Percentiles rank a stretch among this genome's conserved stretches.
These are phyloP conservation scores for Scophthalmus maximus DNA, from an alignment of 2,113 vertebrate species.

Conservation along the genomic window DNA sequence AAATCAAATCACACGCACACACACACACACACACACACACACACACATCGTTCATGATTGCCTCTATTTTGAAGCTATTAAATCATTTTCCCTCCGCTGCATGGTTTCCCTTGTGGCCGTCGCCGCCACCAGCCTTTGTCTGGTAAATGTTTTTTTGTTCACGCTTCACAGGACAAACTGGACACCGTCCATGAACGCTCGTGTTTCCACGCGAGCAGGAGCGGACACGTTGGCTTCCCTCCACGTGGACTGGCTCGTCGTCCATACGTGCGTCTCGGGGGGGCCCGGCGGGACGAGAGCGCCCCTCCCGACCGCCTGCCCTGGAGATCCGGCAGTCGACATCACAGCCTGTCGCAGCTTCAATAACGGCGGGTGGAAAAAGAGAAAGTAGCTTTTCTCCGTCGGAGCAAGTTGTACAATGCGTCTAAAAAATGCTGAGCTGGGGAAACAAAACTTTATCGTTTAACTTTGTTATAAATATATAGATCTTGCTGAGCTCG, in stretches of 20 bases:
- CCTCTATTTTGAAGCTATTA: constrained; percentile 38
- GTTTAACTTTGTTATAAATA: too few species aligned
- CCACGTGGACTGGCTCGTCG: constrained; percentile 12
- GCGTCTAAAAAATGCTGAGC: too few species aligned
- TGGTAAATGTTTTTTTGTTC: too few species aligned
- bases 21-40: neutral
- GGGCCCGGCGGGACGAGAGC: constrained; percentile 29
- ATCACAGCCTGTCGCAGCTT: neutral
- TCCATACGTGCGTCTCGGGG: constrained; percentile 1
- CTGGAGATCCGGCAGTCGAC: neutral
- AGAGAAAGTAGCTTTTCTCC: too few species aligned
- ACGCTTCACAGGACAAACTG: constrained; percentile 32
- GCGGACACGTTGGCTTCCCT: constrained; percentile 34
- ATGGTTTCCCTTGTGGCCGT: constrained; percentile 33
- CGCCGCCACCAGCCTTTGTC: neutral
- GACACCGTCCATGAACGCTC: constrained; percentile 42
- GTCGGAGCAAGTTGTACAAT: too few species aligned
- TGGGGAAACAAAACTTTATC: too few species aligned
- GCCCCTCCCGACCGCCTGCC: neutral
- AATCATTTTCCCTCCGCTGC: constrained; percentile 38
- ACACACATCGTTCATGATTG: constrained; percentile 26
- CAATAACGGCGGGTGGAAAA: neutral
- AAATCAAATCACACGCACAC: neutral
- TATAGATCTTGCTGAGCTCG: neutral
- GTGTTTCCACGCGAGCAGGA: constrained; percentile 32